Base-by-base conservation (phyloP, 2,113 vertebrate genomes). In the Sisor rabdophorus region DNA sequence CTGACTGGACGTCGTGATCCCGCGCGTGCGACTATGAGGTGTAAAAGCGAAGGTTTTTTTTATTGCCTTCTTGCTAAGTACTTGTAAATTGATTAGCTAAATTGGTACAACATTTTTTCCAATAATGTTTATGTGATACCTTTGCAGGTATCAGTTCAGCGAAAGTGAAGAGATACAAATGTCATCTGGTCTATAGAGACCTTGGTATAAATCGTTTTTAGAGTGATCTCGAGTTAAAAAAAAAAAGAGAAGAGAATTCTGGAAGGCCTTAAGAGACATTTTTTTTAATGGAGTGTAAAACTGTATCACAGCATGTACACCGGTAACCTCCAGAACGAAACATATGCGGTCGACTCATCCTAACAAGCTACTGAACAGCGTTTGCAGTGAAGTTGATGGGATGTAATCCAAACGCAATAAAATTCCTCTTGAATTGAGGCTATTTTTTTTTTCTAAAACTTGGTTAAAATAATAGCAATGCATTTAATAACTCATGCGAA, bases 251-350 rank as follows among this genome's bases (percentile, higher is more conserved):
- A 32, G 16, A 32, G 36, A 10, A 32, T 32, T 53, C 11, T 80
- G 86, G 82, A 84, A 85, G 52, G 15, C 28, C 61, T 73, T 71
- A 75, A 61, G 72, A 76, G 81, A 48, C 80, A 76, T 73, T 81
- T 75, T 16, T 67, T 85, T 75, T 79, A 86, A 86, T 83, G 77
- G 79, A 87, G 84, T 80, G 86, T 85, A 87, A 82, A 82, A 79
- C 11, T 36, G 26, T 20, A 17, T 16, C 44, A 3, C 30, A 16
- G 53, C 50, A 76, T 86, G 88, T 81, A 85, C 87, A 88, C 71
- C 50, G 84, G 84, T 84, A 83, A 89, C 88, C 82, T 80, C 4
- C 20, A 75, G 54, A 52, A 19, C 56, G 78, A 79, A 80, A 81
- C 77, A 30, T 82, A 82, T 73, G 76, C 59, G 52, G 75, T 79